Evolutionary conservation across 2,888 invertebrate species (phyloP), one percentile per base, ranked within the genome.

Genomic region (Rhodophaea formosa): DNA sequence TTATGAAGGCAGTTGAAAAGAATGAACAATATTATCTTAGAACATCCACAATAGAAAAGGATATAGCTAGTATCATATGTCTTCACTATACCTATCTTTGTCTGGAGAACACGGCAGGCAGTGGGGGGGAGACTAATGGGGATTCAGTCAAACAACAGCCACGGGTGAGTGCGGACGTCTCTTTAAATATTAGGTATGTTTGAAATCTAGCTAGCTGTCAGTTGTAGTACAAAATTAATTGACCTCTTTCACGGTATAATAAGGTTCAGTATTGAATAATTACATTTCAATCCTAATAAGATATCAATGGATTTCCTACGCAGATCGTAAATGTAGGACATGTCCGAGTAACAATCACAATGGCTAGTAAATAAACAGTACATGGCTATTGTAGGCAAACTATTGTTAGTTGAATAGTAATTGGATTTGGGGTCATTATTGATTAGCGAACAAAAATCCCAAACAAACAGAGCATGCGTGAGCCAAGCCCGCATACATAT

Each of bases 401-500:
- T 66, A 82, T 82, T 81, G 82, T 81, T 74, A 71, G 72, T 70
- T 81, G 75, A 83, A 84, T 85, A 71, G 82, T 82, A 78, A 84
- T 82, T 79, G 81, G 77, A 75, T 82, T 79, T 84, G 82, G 83
- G 82, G 83, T 83, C 82, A 82, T 82, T 82, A 86, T 86, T 86
- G 85, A 86, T 87, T 86, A 82, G 77, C 76, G 76, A 80, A 88
- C 82, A 84, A 86, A 86, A 86, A 84, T 81, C 77, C 73, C 85
- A 78, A 77, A 79, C 81, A 79, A 79, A 72, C 71, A 67, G 68
- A 66, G 67, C 75, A 80, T 84, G 83, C 84, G 86, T 83, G 75
- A 82, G 78, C 76, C 64, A 29, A 73, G 71, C 77, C 72, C 73
- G 79, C 83, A 83, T 84, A 82, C 80, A 80, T 84, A 71, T 74